A percentile compares a stretch with the other conserved stretches of the same genome.
Conservation (phyloP, 2,888 invertebrate genomes). For the Hyposoter didymator region DNA sequence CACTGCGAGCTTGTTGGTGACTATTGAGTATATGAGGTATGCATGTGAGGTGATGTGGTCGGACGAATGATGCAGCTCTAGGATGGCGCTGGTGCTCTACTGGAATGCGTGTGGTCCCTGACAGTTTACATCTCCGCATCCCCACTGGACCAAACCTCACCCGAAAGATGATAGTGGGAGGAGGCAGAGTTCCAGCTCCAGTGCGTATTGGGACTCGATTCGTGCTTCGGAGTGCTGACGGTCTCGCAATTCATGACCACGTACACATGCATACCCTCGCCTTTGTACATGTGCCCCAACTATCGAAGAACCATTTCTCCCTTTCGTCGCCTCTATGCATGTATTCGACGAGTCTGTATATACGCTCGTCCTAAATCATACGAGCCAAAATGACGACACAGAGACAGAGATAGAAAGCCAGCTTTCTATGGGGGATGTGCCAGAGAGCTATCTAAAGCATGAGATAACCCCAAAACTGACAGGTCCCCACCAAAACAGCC, state of each 20-base stretch:
- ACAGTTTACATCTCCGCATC: conserved; percentile 46
- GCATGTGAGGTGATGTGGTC: conserved; percentile 24
- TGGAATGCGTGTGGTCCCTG: conserved; percentile 62
- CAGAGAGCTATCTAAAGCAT: conserved; percentile 44
- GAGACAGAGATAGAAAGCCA: conserved; percentile 22
- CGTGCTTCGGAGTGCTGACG: conserved; percentile 58
- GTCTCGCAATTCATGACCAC: conserved; percentile 64
- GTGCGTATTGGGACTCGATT: conserved; percentile 64
- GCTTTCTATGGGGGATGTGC: conserved; percentile 16
- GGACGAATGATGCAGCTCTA: conserved; percentile 44
- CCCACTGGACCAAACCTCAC: conserved; percentile 42
- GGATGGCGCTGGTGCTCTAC: conserved; percentile 35
- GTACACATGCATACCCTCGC: conserved; percentile 50
- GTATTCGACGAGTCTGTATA: conserved; percentile 19
- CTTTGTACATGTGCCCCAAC: conserved; percentile 37
- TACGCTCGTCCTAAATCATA: conserved; percentile 58
- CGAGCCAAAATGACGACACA: conserved; percentile 47
- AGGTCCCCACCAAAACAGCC: conserved; percentile 43
- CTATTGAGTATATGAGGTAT: conserved; percentile 14
- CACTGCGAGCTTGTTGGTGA: conserved; percentile 40
- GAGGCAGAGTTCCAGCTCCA: conserved; percentile 49
- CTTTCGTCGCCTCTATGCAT: conserved; percentile 53
- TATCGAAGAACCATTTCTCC: conserved; percentile 58
- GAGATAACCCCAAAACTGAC: conserved; percentile 57
- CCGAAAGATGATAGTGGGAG: conserved; percentile 12